Evolutionary conservation across 2,888 invertebrate species (phyloP), one percentile per base, ranked within the genome.

Genomic region (Gibbula magus): DNA sequence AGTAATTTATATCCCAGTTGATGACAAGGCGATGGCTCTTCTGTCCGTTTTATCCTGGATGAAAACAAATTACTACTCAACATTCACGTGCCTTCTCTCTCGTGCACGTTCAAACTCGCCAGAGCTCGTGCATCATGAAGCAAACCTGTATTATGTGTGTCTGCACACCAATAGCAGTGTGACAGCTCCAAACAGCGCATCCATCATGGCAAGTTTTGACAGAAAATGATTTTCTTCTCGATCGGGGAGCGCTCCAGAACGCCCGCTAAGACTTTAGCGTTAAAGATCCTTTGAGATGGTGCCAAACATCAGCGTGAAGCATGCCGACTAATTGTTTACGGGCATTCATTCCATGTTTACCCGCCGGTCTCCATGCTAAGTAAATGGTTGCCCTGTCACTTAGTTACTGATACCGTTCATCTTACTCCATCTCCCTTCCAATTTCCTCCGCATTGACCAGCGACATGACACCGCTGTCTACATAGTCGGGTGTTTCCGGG

Each of bases 1-100:
- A 70, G 70, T 70, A 70, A 70, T 70, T 70, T 70, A 70, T 70
- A 70, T 70, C 70, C 35, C 20, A 35, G 39, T 35, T 70, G 70
- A 70, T 70, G 70, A 70, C 70, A 70, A n/a, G 70, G 70, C 70
- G 35, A 70, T 70, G 70, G 70, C 18, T 35, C 29, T 70, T 70
- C 35, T 45, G 20, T 39, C 70, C 70, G 32, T 35, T 70, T 35
- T 32, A 13, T 70, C 18, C 70, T 35, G 35, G 70, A 70, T 70
- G 70, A 70, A 70, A 70, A 70, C 70, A 70, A 70, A 70, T 70
- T 70, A 70, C 70, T 70, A 39, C 70, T 35, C 70, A 35, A 39
- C 20, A 70, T 70, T 70, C 70, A 70, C 70, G 70, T 70, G 70
- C 20, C 70, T 39, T 35, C 39, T 35, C 70, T 32, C 70, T 39